Evolutionary conservation across 1,140 invertebrate genomes (phyloP).

Genomic region (Galleria mellonella): DNA sequence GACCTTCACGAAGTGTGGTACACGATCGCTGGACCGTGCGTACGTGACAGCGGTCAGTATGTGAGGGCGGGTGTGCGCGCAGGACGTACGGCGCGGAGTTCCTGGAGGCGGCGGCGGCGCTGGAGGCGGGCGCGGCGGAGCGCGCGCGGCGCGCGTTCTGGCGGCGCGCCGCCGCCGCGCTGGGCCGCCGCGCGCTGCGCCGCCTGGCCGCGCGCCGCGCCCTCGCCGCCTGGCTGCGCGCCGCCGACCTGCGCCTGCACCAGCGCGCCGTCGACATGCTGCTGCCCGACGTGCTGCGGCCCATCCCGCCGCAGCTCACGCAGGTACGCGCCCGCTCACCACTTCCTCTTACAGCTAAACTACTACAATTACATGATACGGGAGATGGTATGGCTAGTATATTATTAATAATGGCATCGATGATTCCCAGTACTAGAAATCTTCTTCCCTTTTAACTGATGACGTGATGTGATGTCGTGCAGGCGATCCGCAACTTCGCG

Average conservation of each 20-base stretch:
- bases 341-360: too few species aligned
- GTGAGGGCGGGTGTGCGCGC: constrained; percentile 63
- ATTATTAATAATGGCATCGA: too few species aligned
- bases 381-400: too few species aligned
- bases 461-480: neutral
- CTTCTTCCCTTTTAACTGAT: too few species aligned
- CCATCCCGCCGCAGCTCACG: constrained; percentile 94
- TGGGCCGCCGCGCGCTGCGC: constrained; percentile 28
- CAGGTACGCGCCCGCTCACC: too few species aligned
- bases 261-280: constrained; percentile 97
- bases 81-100: constrained; percentile 95
- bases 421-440: too few species aligned
- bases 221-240: constrained; percentile 75
- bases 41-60: neutral
- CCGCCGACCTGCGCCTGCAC: constrained; percentile 95
- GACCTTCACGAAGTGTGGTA: too few species aligned
- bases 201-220: constrained; percentile 25
- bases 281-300: constrained; percentile 95
- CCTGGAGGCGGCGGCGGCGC: constrained; percentile 92
- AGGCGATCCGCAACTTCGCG: constrained; percentile 66
- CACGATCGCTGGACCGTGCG: too few species aligned
- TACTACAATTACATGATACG: too few species aligned
- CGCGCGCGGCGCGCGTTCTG: constrained; percentile 95
- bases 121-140: constrained; percentile 93
- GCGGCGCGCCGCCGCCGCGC: constrained; percentile 75